phyloP scores from a whole-genome alignment of 2,113 vertebrate genomes.

The Osmerus eperlanus region DNA sequence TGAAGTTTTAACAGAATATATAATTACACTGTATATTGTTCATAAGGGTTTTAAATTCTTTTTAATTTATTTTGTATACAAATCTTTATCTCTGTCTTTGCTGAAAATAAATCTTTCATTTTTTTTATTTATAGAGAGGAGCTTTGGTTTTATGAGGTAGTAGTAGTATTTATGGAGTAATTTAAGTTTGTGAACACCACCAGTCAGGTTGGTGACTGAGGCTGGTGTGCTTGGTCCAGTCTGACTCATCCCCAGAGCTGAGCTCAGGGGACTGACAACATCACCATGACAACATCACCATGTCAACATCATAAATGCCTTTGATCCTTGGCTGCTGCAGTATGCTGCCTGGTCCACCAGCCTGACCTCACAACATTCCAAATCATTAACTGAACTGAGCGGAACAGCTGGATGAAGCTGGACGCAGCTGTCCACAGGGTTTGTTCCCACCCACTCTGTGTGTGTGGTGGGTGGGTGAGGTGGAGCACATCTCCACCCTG shows the following conservation, averaged over 20 bases:
- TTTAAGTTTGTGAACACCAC: conserved; percentile 37
- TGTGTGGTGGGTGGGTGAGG: too few species aligned
- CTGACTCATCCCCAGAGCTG: neutral
- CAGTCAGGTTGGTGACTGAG: conserved; percentile 15
- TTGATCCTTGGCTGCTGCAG: neutral
- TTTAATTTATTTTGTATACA: conserved; percentile 77
- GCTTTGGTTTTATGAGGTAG: conserved; percentile 42
- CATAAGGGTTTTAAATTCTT: conserved; percentile 51
- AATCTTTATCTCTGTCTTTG: conserved; percentile 65
- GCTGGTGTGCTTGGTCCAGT: conserved; percentile 18
- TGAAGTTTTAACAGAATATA: conserved; percentile 51
- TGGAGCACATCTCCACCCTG: too few species aligned
- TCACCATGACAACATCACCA: neutral
- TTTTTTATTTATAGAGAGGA: conserved; percentile 68
- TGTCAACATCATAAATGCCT: neutral
- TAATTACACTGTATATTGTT: conserved; percentile 73
- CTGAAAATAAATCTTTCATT: conserved; percentile 44
- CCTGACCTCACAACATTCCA: too few species aligned
- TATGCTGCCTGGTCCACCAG: too few species aligned
- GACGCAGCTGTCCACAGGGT: too few species aligned
- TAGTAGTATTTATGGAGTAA: conserved; percentile 70
- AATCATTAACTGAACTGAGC: too few species aligned
- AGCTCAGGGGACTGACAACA: neutral
- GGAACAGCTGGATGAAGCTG: too few species aligned
- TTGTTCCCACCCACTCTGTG: too few species aligned